Percentiles rank a stretch among this genome's conserved stretches.
phyloP scores from a whole-genome alignment of 1,140 invertebrate genomes.

The Danaus melanippus region DNA sequence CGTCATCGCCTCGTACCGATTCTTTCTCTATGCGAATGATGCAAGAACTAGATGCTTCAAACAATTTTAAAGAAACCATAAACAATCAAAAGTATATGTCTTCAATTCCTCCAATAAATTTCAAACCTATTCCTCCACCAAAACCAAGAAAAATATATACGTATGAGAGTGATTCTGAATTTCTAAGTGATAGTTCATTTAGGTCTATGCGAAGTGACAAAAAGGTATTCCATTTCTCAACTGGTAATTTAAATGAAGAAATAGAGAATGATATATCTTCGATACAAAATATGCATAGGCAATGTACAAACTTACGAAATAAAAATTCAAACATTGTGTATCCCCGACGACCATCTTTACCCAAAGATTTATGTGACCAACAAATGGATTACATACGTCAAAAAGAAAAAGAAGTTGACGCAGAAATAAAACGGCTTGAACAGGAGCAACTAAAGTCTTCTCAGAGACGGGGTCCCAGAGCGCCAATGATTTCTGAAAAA shows the following conservation, averaged over 20 bases:
- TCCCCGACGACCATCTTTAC: slow-evolving; percentile 73
- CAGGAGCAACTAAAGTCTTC: slow-evolving; percentile 60
- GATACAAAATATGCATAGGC: slow-evolving; percentile 55
- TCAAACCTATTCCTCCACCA: slow-evolving; percentile 46
- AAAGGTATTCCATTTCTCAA: slow-evolving; percentile 64
- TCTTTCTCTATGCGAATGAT: slow-evolving; percentile 13
- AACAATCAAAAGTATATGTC: slow-evolving; percentile 7
- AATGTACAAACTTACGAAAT: slow-evolving; percentile 51
- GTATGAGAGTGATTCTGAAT: slow-evolving; percentile 61
- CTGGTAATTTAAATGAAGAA: slow-evolving; percentile 66
- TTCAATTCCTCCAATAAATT: slow-evolving; percentile 1
- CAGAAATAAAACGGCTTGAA: slow-evolving; percentile 74
- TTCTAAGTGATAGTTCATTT: slow-evolving; percentile 41
- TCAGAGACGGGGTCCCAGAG: slow-evolving; percentile 62
- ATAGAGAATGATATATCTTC: slow-evolving; percentile 69
- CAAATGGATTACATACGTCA: slow-evolving; percentile 79
- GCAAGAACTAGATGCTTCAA: slow-evolving; percentile 15
- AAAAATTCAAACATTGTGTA: slow-evolving; percentile 25
- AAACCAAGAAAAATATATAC: slow-evolving; percentile 47
- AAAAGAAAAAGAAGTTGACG: slow-evolving; percentile 77
- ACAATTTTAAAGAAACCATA: slow-evolving; percentile 10
- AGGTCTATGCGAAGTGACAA: slow-evolving; percentile 59
- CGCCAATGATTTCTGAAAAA: slow-evolving; percentile 48
- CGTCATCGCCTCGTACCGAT: slow-evolving; percentile 4
- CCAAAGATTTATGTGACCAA: slow-evolving; percentile 77